Percentiles rank a stretch among this genome's conserved stretches.
Conservation (phyloP, 2,113 vertebrate species). For the Hypanus sabinus region DNA sequence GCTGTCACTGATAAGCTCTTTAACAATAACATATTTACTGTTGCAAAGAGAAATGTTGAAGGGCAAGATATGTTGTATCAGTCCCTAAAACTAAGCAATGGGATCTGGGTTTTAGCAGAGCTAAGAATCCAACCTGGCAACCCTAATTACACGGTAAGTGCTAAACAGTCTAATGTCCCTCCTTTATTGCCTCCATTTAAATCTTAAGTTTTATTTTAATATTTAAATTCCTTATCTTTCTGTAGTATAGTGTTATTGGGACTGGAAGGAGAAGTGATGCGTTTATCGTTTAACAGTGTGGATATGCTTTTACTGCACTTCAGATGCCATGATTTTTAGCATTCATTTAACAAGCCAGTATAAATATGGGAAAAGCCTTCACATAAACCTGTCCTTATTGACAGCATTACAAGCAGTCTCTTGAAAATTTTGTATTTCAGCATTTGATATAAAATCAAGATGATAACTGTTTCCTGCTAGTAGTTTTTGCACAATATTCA, state of each 20-base stretch:
- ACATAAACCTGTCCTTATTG: background rate
- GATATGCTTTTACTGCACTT: background rate
- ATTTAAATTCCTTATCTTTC: background rate
- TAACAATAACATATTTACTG: constrained; percentile 87
- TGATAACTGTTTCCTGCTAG: background rate
- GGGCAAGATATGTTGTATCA: constrained; percentile 98
- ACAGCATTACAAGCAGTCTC: background rate
- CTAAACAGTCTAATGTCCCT: background rate
- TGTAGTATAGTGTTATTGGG: background rate
- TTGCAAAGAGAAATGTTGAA: constrained; percentile 88
- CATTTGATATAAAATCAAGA: background rate
- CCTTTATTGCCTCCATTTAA: background rate
- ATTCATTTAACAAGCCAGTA: constrained; percentile 9
- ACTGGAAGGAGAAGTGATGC: background rate
- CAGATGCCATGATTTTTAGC: background rate
- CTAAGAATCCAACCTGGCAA: constrained; percentile 78
- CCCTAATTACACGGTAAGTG: constrained; percentile 73
- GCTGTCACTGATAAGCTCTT: constrained; percentile 78
- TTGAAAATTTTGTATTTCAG: background rate
- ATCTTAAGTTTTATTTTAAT: background rate
- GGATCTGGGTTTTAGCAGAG: constrained; percentile 91
- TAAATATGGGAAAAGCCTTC: background rate
- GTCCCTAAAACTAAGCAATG: constrained; percentile 85
- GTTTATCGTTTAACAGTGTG: background rate
- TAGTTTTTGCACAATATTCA: background rate